Evolutionary conservation across 2,797 vertebrate genomes (phyloP), one percentile per base, ranked within the genome.

Genomic region (Acanthopagrus latus): DNA sequence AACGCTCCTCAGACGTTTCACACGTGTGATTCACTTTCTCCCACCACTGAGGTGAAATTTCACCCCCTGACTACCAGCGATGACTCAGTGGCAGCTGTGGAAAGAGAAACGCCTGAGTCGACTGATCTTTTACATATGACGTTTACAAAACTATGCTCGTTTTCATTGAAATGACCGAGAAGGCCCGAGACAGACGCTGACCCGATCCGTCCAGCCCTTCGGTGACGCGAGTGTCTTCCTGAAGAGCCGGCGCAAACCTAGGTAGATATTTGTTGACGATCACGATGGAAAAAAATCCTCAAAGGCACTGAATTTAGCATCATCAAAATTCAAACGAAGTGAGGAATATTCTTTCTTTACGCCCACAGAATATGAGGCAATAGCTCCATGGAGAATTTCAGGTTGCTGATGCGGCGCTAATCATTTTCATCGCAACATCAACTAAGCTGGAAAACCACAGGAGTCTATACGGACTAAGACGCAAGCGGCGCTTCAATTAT

Each of bases 21-120:
- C 57, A 56, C 65, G 44, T 65, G 47, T 74, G 80, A 78, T 71
- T 78, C 67, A 74, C 62, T 69, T 81, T 83, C 63, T 87, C 11
- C 46, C 52, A 83, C 59, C 65, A 21, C 18, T 48, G 25, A 57
- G 70, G 44, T 55, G 27, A 87, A 80, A 78, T 57, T n/a, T 76
- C 62, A 77, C 29, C 41, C 71, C 54, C 16, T 50, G 51, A 79
- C 69, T 77, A 71, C 43, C 7, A 13, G 21, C 7, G 66, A 71
- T 50, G 77, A 89, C 79, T 82, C 69, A 74, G 7, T 62, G 68
- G 68, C 74, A 72, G 65, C 38, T 63, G 60, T 68, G 41, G 29
- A 71, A 51, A 29, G 16, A 78, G 27, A 25, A 43, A 6, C 2
- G 4, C 4, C 11, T 74, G 64, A 74, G 63, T 83, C 73, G 68